Evolutionary conservation across 2,113 vertebrate species (phyloP).

Genomic region (Rhizomys pruinosus): DNA sequence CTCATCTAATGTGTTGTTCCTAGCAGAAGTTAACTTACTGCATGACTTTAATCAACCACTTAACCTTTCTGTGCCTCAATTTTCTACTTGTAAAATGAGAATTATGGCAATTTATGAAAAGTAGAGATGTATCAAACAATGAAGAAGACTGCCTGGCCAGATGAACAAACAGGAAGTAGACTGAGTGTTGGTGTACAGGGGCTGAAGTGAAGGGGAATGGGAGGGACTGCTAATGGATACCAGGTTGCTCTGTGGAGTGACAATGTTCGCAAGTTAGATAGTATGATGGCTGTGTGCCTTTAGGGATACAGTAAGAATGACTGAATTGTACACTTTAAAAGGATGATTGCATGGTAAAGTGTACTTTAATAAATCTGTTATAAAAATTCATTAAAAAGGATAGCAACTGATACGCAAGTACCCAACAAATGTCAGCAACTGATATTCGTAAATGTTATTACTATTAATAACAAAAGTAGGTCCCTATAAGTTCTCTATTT

Average conservation of each 20-base stretch:
- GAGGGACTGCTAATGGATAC: not conserved
- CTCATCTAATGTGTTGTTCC: conserved; percentile 42
- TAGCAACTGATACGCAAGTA: conserved; percentile 56
- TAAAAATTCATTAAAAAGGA: conserved; percentile 63
- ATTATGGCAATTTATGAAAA: conserved; percentile 20
- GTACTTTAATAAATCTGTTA: conserved; percentile 55
- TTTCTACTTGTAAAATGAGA: conserved; percentile 60
- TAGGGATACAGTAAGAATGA: conserved; percentile 34
- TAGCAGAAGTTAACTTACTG: conserved; percentile 44
- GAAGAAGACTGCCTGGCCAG: not conserved
- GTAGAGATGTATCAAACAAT: not conserved
- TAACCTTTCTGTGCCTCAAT: conserved; percentile 25
- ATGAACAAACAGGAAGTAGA: conserved; percentile 24
- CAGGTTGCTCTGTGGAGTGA: conserved; percentile 1
- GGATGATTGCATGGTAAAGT: conserved; percentile 56
- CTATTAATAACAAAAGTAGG: conserved; percentile 57
- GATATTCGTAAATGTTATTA: conserved; percentile 45
- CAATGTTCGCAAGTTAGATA: conserved; percentile 34
- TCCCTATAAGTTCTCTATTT: conserved; percentile 59
- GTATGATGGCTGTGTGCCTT: not conserved
- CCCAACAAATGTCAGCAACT: conserved; percentile 66
- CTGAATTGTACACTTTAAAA: conserved; percentile 50
- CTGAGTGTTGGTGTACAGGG: not conserved
- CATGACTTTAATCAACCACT: not conserved
- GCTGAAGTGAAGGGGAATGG: not conserved